Evolutionary conservation across 1,140 invertebrate genomes (phyloP).

Genomic region (Euura lappo): DNA sequence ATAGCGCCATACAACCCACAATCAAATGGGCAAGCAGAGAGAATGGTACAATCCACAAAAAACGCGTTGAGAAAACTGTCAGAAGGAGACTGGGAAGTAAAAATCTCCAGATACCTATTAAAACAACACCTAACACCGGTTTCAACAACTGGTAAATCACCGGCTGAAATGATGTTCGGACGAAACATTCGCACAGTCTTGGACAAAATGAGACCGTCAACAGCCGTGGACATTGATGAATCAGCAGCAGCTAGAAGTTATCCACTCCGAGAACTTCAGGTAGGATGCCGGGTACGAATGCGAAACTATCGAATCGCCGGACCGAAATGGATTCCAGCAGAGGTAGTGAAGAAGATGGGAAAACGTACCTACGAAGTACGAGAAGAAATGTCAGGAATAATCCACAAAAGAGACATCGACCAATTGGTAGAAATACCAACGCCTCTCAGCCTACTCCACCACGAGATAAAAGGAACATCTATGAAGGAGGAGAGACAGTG

Average conservation of each 20-base stretch:
- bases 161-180: too few species aligned
- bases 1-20: constrained; percentile 41
- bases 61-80: too few species aligned
- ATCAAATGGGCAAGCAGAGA: constrained; percentile 43
- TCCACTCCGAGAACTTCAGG: constrained; percentile 29
- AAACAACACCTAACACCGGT: too few species aligned
- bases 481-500: too few species aligned
- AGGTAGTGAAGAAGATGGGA: constrained; percentile 15
- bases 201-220: constrained; percentile 37
- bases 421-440: constrained; percentile 14
- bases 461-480: too few species aligned
- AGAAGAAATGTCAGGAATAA: constrained; percentile 13
- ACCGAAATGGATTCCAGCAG: constrained; percentile 12
- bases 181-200: too few species aligned
- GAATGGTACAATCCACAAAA: constrained; percentile 28
- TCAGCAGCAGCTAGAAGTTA: constrained; percentile 53
- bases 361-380: constrained; percentile 15
- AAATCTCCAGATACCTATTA: too few species aligned
- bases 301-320: constrained; percentile 11
- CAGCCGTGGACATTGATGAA: constrained; percentile 57
- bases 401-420: constrained; percentile 17
- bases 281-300: constrained; percentile 15
- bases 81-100: too few species aligned
- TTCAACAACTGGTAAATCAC: too few species aligned
- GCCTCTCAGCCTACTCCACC: too few species aligned